Percentiles rank a stretch among this genome's conserved stretches.
These are phyloP conservation scores for Eupithecia abbreviata DNA, from an alignment of 2,888 invertebrate genomes.

Conservation along the genomic window DNA sequence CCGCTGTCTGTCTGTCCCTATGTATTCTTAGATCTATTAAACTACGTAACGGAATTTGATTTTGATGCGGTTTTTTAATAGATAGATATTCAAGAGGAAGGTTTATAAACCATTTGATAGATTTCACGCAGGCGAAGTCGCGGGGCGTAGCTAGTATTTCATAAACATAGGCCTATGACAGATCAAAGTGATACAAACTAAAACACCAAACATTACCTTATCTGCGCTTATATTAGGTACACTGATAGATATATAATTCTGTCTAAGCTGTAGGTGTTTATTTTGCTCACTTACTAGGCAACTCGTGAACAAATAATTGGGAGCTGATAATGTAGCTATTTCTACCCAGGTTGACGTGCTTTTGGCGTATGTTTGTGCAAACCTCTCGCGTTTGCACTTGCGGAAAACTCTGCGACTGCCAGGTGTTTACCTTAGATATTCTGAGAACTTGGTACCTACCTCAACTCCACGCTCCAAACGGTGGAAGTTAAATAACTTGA, in stretches of 20 bases:
- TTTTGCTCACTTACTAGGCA: neutral
- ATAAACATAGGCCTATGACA: neutral
- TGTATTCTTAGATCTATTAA: too few species aligned
- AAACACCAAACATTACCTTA: neutral
- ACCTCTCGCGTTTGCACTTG: constrained; percentile 60
- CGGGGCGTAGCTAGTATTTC: neutral
- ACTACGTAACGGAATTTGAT: too few species aligned
- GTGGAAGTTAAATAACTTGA: constrained; percentile 9
- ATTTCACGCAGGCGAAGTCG: too few species aligned
- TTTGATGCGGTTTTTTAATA: too few species aligned
- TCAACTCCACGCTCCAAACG: constrained; percentile 3
- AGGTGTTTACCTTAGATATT: constrained; percentile 72
- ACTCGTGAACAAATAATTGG: constrained; percentile 16
- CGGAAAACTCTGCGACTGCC: constrained; percentile 69
- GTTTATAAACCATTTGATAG: too few species aligned
- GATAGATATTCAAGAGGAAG: too few species aligned
- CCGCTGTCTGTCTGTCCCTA: too few species aligned
- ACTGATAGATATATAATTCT: neutral
- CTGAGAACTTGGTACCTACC: constrained; percentile 47
- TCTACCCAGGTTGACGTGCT: constrained; percentile 29
- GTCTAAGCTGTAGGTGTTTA: neutral
- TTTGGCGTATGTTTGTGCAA: constrained; percentile 55
- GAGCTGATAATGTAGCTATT: constrained; percentile 4
- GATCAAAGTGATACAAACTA: neutral
- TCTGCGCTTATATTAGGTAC: neutral